These are phyloP conservation scores for Cephus sareptanus DNA, from an alignment of 2,888 invertebrate genomes.

Conservation along the genomic window DNA sequence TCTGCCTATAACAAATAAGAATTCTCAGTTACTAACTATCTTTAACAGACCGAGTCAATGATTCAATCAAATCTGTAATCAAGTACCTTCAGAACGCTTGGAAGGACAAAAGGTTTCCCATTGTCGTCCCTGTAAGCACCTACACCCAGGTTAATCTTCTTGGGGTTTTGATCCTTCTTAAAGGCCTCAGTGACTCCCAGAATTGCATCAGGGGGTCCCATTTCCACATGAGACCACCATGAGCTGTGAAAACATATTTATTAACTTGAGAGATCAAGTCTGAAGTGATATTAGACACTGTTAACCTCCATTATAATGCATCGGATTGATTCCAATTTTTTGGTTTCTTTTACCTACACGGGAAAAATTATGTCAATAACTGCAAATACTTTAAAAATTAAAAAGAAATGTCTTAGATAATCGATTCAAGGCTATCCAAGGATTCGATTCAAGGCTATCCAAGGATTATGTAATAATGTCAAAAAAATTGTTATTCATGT, in stretches of 20 bases:
- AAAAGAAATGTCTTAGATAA: too few relatives aligned
- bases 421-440: too few relatives aligned
- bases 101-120: constrained; percentile 95
- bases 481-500: too few relatives aligned
- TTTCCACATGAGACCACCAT: constrained; percentile 89
- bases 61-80: background rate
- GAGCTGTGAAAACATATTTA: constrained; percentile 69
- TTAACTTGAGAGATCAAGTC: constrained; percentile 2
- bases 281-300: background rate
- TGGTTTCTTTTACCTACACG: too few relatives aligned
- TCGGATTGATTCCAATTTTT: background rate
- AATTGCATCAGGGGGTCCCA: constrained; percentile 99
- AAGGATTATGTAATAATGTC: too few relatives aligned
- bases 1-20: constrained; percentile 78
- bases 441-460: too few relatives aligned
- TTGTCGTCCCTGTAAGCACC: constrained; percentile 98
- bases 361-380: too few relatives aligned
- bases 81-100: constrained; percentile 81
- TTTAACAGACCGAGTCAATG: background rate
- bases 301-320: constrained; percentile 1
- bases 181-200: constrained; percentile 97
- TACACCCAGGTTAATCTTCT: constrained; percentile 96
- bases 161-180: constrained; percentile 88
- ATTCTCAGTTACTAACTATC: background rate
- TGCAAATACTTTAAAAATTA: too few relatives aligned